Conservation (phyloP, 2,797 vertebrate genomes). For the Parauchenoglanis ngamensis region DNA sequence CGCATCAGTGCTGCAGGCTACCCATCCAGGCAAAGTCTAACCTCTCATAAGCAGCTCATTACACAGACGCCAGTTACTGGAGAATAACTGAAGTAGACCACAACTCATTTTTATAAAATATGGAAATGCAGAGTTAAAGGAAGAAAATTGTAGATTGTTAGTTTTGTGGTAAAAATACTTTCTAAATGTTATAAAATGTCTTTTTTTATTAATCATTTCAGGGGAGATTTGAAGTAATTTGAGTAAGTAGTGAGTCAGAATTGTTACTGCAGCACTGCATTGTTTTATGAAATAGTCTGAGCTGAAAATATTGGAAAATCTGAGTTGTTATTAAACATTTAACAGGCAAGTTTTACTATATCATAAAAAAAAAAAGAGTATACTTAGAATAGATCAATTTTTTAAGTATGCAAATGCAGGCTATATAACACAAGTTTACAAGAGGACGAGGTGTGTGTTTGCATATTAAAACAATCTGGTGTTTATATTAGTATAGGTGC, state of each 20-base stretch:
- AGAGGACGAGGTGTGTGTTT: neutral
- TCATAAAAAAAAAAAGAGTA: neutral
- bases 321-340: neutral
- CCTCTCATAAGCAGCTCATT: neutral
- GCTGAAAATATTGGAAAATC: neutral
- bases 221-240: neutral
- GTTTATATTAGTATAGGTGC: neutral
- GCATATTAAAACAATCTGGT: neutral
- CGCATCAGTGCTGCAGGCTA: constrained; percentile 80
- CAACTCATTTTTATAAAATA: neutral
- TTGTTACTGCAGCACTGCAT: neutral
- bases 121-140: neutral
- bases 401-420: neutral
- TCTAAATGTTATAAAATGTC: neutral
- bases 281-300: neutral
- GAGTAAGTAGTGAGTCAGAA: neutral
- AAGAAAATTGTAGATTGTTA: neutral
- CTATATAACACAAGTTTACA: neutral
- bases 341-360: neutral
- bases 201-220: neutral
- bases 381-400: neutral
- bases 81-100: neutral
- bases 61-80: neutral
- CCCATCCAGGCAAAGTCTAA: constrained; percentile 75
- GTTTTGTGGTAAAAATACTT: neutral